These are phyloP conservation scores for Lingula anatina DNA, from an alignment of 2,888 invertebrate genomes.

Conservation along the genomic window DNA sequence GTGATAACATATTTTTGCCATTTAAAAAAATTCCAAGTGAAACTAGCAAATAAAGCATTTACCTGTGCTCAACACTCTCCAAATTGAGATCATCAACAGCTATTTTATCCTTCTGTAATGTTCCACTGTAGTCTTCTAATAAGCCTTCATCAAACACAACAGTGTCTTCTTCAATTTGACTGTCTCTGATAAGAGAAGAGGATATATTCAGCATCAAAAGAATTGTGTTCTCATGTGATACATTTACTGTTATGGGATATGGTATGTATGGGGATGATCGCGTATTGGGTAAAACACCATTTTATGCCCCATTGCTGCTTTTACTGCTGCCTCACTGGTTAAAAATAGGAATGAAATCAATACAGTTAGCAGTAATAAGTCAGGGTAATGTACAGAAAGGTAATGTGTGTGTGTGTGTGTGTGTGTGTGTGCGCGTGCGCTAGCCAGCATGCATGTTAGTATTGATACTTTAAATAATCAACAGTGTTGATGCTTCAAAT, in stretches of 20 bases:
- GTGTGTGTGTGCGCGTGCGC: too few relatives aligned
- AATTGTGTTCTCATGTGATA: background rate
- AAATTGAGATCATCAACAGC: slow-evolving; percentile 90
- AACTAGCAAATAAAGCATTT: too few relatives aligned
- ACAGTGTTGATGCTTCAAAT: too few relatives aligned
- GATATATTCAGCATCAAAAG: background rate
- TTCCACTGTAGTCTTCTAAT: slow-evolving; percentile 82
- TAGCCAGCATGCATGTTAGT: too few relatives aligned
- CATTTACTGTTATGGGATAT: too few relatives aligned
- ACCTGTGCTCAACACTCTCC: slow-evolving; percentile 77
- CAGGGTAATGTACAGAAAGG: too few relatives aligned
- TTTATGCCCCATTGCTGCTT: background rate
- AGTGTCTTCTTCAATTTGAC: slow-evolving; percentile 69
- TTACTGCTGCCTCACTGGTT: too few relatives aligned
- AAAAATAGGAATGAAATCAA: background rate
- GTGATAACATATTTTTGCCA: too few relatives aligned
- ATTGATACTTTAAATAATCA: too few relatives aligned
- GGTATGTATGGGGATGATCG: background rate
- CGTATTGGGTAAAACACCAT: background rate
- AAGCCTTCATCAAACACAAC: slow-evolving; percentile 84
- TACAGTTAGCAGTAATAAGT: too few relatives aligned
- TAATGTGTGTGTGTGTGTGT: too few relatives aligned
- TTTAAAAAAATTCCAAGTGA: too few relatives aligned
- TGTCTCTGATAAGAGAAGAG: slow-evolving; percentile 61
- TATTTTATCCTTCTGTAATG: slow-evolving; percentile 77